phyloP scores from a whole-genome alignment of 2,797 vertebrate species.

The Xenopus petersii region DNA sequence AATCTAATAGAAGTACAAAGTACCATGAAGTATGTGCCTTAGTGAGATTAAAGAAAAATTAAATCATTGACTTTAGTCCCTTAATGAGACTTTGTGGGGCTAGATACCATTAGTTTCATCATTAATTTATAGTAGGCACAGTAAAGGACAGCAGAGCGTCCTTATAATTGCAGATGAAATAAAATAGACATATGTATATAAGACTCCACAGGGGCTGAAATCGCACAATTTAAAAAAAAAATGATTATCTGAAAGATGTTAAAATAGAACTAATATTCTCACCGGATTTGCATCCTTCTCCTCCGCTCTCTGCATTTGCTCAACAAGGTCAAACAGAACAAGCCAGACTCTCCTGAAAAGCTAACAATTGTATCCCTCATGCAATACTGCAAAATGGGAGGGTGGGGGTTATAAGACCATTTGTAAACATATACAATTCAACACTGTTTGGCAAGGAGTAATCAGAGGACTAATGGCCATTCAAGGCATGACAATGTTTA shows the following conservation, averaged over 20 bases:
- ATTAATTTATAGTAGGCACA: not conserved
- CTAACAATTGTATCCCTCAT: slow-evolving; percentile 3
- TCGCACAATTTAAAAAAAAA: no score
- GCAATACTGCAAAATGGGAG: no score
- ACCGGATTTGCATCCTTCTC: not conserved
- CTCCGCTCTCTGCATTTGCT: not conserved
- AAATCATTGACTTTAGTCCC: slow-evolving; percentile 2
- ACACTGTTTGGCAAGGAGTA: no score
- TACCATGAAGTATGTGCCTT: not conserved
- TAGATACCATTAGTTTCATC: not conserved
- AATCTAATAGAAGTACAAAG: not conserved
- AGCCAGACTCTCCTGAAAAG: slow-evolving; percentile 1
- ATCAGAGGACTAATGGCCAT: no score
- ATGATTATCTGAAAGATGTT: no score
- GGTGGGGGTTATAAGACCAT: no score
- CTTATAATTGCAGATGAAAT: no score
- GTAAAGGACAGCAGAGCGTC: not conserved
- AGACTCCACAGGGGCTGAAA: no score
- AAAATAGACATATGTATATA: no score
- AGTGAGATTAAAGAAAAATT: not conserved
- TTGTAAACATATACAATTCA: no score
- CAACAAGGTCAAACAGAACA: slow-evolving; percentile 43
- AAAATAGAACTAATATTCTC: no score
- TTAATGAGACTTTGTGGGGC: slow-evolving; percentile 27
- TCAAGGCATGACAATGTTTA: no score